Evolutionary conservation across 1,140 invertebrate species (phyloP).

Genomic region (Tetraneura akinire): DNA sequence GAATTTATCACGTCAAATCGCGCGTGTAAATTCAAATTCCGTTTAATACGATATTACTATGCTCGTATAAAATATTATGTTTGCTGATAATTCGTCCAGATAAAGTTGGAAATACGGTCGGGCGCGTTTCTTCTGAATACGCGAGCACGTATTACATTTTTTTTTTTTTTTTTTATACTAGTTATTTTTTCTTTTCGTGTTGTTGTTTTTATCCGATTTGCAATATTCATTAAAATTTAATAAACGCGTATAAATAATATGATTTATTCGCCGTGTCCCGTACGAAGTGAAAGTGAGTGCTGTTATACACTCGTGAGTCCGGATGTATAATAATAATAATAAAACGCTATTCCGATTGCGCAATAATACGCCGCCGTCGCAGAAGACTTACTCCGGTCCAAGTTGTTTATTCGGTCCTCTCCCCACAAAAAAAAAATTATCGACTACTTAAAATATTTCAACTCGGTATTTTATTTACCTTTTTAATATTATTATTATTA

Average conservation of each 20-base stretch:
- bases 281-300: slow-evolving; percentile 43
- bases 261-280: not conserved
- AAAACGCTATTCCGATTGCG: slow-evolving; percentile 45
- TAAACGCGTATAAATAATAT: not conserved
- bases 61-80: slow-evolving; percentile 18
- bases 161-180: not conserved
- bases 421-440: too few species aligned
- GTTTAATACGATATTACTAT: too few species aligned
- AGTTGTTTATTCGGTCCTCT: not conserved
- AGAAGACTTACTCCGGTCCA: not conserved
- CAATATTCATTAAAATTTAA: slow-evolving; percentile 22
- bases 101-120: slow-evolving; percentile 14
- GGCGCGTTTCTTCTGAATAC: slow-evolving; percentile 13
- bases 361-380: not conserved
- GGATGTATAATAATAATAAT: slow-evolving; percentile 32
- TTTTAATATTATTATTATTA: too few species aligned
- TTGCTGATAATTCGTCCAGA: slow-evolving; percentile 31
- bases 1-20: slow-evolving; percentile 24
- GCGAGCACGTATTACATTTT: slow-evolving; percentile 22
- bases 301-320: slow-evolving; percentile 35
- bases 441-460: too few species aligned
- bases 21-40: slow-evolving; percentile 34
- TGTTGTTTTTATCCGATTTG: slow-evolving; percentile 27
- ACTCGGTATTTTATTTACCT: too few species aligned
- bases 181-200: too few species aligned